Conservation (phyloP, 2,888 invertebrate species). For the Apamea anceps region DNA sequence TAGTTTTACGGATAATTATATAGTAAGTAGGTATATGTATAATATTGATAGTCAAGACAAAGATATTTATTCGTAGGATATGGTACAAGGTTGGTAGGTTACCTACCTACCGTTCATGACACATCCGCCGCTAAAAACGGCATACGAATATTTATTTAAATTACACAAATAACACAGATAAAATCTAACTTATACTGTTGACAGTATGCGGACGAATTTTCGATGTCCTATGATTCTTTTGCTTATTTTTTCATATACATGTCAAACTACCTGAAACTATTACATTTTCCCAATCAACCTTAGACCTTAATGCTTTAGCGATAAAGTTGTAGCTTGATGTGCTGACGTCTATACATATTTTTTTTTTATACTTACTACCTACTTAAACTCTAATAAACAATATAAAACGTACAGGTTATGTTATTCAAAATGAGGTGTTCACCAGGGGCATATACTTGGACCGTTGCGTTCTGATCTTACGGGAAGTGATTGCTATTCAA, state of each 20-base stretch:
- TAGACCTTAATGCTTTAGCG: no score
- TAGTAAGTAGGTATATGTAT: no score
- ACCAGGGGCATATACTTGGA: conserved; percentile 9
- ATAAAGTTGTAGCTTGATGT: no score
- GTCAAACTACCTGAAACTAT: no score
- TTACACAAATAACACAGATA: neutral
- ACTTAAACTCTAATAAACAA: neutral
- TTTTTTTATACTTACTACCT: neutral
- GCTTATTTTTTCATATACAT: no score
- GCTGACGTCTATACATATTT: no score
- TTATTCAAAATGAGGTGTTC: neutral
- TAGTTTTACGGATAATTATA: no score
- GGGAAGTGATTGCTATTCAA: neutral
- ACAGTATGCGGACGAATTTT: no score
- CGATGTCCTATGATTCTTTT: no score
- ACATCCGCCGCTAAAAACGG: neutral
- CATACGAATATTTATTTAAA: neutral
- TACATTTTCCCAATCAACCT: no score
- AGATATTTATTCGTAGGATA: neutral
- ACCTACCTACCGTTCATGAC: no score
- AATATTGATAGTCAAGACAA: neutral
- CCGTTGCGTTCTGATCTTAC: neutral
- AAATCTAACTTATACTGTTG: neutral
- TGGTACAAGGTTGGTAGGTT: neutral
- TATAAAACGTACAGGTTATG: neutral